These are phyloP conservation scores for Oxystoma pomonae DNA, from an alignment of 2,888 invertebrate genomes.

Conservation along the genomic window DNA sequence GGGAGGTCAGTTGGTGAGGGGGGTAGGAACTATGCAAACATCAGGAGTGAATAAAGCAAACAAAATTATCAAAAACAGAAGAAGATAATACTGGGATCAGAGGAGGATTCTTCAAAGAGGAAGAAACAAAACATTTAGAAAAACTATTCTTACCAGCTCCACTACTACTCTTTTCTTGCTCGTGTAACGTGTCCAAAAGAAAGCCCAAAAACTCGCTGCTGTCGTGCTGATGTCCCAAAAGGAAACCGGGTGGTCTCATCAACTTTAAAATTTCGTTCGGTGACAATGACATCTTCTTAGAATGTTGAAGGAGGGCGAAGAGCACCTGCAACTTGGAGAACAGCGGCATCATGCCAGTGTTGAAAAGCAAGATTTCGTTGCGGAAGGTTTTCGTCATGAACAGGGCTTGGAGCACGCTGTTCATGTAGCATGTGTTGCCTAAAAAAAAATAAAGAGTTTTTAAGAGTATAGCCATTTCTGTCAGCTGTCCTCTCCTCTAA, in stretches of 20 bases:
- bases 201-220: conserved; percentile 83
- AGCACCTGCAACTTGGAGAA: conserved; percentile 63
- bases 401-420: conserved; percentile 79
- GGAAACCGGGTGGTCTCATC: conserved; percentile 74
- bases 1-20: too few species aligned
- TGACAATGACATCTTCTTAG: conserved; percentile 61
- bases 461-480: too few species aligned
- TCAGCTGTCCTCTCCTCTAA: too few species aligned
- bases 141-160: conserved; percentile 4
- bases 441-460: conserved; percentile 49
- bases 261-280: conserved; percentile 68
- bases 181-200: conserved; percentile 67
- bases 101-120: too few species aligned
- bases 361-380: conserved; percentile 58
- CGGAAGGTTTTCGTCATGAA: conserved; percentile 79
- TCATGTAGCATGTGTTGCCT: conserved; percentile 88
- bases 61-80: too few species aligned
- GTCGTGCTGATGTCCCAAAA: conserved; percentile 76
- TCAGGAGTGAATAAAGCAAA: too few species aligned
- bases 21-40: too few species aligned
- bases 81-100: too few species aligned
- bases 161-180: conserved; percentile 55
- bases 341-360: conserved; percentile 54
- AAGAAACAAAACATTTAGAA: too few species aligned
- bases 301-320: conserved; percentile 69